Evolutionary conservation across 2,113 vertebrate species (phyloP).

Genomic region (Pandion haliaetus): DNA sequence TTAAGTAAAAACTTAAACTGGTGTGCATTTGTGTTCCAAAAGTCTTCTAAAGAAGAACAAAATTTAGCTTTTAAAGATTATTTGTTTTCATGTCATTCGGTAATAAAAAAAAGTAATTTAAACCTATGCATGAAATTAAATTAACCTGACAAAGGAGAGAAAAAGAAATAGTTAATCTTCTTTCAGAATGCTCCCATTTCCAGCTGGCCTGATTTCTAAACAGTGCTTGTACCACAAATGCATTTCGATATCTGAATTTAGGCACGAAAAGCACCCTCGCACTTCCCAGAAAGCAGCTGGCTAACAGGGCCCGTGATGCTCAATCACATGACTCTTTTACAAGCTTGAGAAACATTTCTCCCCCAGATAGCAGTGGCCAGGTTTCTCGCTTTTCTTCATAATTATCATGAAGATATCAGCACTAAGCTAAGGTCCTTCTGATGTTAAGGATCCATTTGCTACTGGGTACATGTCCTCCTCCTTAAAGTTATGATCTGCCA

Average conservation of each 20-base stretch:
- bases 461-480: not conserved
- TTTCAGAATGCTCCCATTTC: not conserved
- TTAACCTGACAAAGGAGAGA: not conserved
- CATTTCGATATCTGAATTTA: not conserved
- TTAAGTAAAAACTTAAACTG: not conserved
- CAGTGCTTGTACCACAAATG: not conserved
- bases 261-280: not conserved
- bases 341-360: not conserved
- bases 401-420: not conserved
- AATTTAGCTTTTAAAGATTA: not conserved
- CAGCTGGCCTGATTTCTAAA: not conserved
- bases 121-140: not conserved
- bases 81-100: not conserved
- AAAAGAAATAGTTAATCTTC: not conserved
- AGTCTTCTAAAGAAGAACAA: not conserved
- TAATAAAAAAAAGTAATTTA: not conserved
- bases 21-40: not conserved
- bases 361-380: not conserved
- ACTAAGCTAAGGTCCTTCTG: not conserved
- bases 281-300: not conserved
- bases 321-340: not conserved
- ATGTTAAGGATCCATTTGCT: not conserved
- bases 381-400: not conserved
- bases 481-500: not conserved
- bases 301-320: not conserved